Conservation (phyloP, 2,888 invertebrate genomes). For the Amphipyra berbera region DNA sequence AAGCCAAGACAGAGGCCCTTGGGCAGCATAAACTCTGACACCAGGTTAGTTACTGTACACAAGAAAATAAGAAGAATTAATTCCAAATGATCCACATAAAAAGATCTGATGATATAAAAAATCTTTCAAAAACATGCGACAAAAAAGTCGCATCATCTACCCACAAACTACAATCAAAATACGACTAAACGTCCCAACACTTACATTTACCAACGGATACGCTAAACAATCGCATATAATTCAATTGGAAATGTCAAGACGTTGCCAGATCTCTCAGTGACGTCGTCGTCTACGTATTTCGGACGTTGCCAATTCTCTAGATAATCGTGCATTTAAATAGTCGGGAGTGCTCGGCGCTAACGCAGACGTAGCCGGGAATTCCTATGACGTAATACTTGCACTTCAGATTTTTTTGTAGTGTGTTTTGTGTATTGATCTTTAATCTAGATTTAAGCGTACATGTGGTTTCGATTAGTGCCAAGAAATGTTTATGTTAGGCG, state of each 20-base stretch:
- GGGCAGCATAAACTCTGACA: too few species aligned
- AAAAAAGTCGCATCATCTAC: slow-evolving; percentile 13
- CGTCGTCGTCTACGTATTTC: slow-evolving; percentile 52
- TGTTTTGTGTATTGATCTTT: not conserved
- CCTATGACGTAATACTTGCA: slow-evolving; percentile 34
- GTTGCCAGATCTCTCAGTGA: slow-evolving; percentile 49
- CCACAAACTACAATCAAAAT: slow-evolving; percentile 2
- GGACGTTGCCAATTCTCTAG: slow-evolving; percentile 49
- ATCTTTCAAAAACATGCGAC: slow-evolving; percentile 17
- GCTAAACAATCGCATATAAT: slow-evolving; percentile 45
- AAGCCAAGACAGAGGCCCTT: too few species aligned
- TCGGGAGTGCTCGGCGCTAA: slow-evolving; percentile 18
- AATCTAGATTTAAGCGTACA: slow-evolving; percentile 12
- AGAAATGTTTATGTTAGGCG: slow-evolving; percentile 7
- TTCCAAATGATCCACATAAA: too few species aligned
- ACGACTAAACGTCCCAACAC: slow-evolving; percentile 11
- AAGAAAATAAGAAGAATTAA: too few species aligned
- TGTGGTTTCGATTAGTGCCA: slow-evolving; percentile 21
- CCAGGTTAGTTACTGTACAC: too few species aligned
- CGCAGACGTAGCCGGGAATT: slow-evolving; percentile 33
- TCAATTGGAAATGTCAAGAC: slow-evolving; percentile 50
- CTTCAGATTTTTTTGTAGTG: slow-evolving; percentile 8
- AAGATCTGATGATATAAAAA: not conserved
- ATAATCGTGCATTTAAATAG: slow-evolving; percentile 42
- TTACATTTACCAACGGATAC: slow-evolving; percentile 16